These are phyloP conservation scores for Zaprionus tsacasi DNA, from an alignment of 1,140 invertebrate genomes.

Conservation along the genomic window DNA sequence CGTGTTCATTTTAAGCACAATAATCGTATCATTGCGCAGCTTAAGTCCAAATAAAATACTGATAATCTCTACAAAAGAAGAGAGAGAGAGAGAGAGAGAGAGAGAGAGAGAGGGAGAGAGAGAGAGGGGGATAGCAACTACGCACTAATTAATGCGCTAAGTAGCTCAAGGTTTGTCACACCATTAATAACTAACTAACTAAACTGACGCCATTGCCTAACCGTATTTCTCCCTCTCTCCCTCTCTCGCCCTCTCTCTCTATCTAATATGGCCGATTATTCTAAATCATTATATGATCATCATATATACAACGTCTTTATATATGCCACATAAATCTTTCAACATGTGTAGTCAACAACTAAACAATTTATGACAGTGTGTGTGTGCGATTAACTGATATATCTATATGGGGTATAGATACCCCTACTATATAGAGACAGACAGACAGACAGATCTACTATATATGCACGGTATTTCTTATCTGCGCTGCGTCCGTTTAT, in stretches of 20 bases:
- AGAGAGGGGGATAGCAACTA: constrained; percentile 16
- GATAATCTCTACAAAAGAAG: constrained; percentile 28
- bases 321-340: constrained; percentile 72
- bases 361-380: constrained; percentile 76
- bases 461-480: constrained; percentile 40
- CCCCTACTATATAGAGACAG: background rate
- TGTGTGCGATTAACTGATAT: constrained; percentile 71
- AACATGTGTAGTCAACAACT: constrained; percentile 81
- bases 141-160: constrained; percentile 51
- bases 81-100: constrained; percentile 8
- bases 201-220: constrained; percentile 68
- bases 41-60: constrained; percentile 14
- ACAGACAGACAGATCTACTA: constrained; percentile 14
- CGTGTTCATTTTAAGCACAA: background rate
- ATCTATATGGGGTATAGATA: constrained; percentile 27
- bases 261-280: constrained; percentile 65
- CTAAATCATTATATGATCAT: constrained; percentile 79
- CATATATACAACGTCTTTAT: constrained; percentile 41
- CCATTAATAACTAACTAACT: constrained; percentile 42
- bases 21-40: constrained; percentile 18
- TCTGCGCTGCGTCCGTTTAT: constrained; percentile 65
- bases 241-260: background rate
- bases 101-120: background rate
- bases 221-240: constrained; percentile 30
- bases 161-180: constrained; percentile 70